Percentiles rank a stretch among this genome's conserved stretches.
These are phyloP conservation scores for Clusia tigrina DNA, from an alignment of 2,888 invertebrate genomes.

Conservation along the genomic window DNA sequence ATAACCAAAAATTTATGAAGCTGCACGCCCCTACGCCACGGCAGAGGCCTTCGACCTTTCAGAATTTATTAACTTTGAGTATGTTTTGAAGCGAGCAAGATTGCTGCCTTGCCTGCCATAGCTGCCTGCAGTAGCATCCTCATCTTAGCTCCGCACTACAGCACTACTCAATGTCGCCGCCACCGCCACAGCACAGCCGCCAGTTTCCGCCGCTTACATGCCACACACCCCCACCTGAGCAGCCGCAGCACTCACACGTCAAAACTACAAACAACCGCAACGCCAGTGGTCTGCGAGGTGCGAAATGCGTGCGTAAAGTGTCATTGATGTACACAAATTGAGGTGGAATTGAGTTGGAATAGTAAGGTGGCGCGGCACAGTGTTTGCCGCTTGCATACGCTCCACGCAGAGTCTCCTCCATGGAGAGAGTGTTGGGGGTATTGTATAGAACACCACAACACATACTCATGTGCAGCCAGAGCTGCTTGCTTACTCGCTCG, in stretches of 20 bases:
- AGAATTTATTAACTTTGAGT: background rate
- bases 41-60: background rate
- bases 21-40: background rate
- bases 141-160: background rate
- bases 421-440: too few relatives aligned
- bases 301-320: slow-evolving; percentile 5
- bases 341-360: slow-evolving; percentile 4
- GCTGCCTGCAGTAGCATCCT: too few relatives aligned
- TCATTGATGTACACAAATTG: too few relatives aligned
- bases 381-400: background rate
- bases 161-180: background rate
- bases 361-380: background rate
- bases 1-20: background rate
- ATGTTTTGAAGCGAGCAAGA: background rate
- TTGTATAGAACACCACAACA: too few relatives aligned
- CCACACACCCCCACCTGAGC: too few relatives aligned
- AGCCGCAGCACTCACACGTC: background rate
- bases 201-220: background rate
- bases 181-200: background rate
- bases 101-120: background rate
- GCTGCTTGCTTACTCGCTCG: too few relatives aligned
- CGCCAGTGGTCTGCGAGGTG: slow-evolving; percentile 7
- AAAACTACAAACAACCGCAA: too few relatives aligned
- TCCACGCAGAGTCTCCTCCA: too few relatives aligned
- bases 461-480: too few relatives aligned